Percentiles rank a stretch among this genome's conserved stretches.
Evolutionary conservation across 2,113 vertebrate genomes (phyloP).

Genomic region (Corapipo altera): DNA sequence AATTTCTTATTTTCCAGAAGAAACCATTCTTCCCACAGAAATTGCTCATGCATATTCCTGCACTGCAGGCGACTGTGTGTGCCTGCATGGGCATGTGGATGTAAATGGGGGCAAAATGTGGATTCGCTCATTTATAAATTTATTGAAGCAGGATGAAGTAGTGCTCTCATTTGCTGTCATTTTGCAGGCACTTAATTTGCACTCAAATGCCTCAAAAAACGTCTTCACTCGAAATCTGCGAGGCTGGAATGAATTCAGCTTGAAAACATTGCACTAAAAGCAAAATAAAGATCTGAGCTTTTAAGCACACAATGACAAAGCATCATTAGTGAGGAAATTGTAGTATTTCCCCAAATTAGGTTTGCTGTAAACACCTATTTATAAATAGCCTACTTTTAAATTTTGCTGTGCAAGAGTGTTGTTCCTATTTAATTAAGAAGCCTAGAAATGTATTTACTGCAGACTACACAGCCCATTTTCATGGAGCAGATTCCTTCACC

Average conservation of each 20-base stretch:
- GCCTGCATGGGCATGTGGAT: background rate
- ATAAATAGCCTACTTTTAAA: background rate
- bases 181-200: conserved; percentile 46
- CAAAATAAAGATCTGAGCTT: conserved; percentile 7
- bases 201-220: conserved; percentile 45
- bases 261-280: background rate
- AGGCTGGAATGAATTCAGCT: conserved; percentile 4
- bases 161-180: conserved; percentile 57
- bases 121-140: conserved; percentile 46
- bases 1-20: conserved; percentile 11
- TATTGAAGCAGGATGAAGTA: conserved; percentile 44
- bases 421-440: conserved; percentile 8
- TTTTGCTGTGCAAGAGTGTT: background rate
- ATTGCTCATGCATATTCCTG: conserved; percentile 38
- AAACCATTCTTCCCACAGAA: background rate
- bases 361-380: background rate
- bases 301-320: background rate
- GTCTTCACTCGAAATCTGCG: conserved; percentile 35
- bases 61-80: background rate
- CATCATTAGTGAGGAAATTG: background rate
- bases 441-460: background rate
- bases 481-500: background rate
- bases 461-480: background rate
- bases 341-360: background rate
- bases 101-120: conserved; percentile 48